Evolutionary conservation across 2,113 vertebrate species (phyloP).

Genomic region (Entelurus aequoreus): DNA sequence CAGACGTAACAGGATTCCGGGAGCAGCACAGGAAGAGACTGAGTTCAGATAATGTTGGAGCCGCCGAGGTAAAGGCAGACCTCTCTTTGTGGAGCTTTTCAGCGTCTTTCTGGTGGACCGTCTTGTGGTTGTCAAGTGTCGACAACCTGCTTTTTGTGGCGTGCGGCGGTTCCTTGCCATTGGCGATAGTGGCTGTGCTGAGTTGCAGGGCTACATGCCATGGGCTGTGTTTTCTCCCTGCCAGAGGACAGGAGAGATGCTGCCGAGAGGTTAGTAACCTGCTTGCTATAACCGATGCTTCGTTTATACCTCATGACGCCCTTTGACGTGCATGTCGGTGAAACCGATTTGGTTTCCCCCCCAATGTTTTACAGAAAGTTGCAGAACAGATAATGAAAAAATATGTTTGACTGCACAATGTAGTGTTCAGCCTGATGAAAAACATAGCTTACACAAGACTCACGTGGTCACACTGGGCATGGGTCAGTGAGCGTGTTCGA

Average conservation of each 20-base stretch:
- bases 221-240: constrained; percentile 87
- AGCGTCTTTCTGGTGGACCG: constrained; percentile 30
- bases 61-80: constrained; percentile 30
- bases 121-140: constrained; percentile 13
- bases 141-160: constrained; percentile 47
- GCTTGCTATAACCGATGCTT: constrained; percentile 7
- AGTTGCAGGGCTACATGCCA: constrained; percentile 58
- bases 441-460: neutral
- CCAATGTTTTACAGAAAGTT: constrained; percentile 13
- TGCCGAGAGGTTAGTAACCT: constrained; percentile 80
- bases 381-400: constrained; percentile 19
- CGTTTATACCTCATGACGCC: neutral
- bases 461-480: neutral
- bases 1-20: constrained; percentile 42
- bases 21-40: constrained; percentile 55
- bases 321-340: neutral
- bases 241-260: constrained; percentile 72
- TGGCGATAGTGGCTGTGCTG: constrained; percentile 41
- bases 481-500: neutral
- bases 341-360: neutral
- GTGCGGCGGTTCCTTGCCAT: constrained; percentile 39
- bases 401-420: constrained; percentile 22
- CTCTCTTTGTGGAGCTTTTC: constrained; percentile 18
- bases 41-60: constrained; percentile 46
- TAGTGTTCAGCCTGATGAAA: neutral